These are phyloP conservation scores for Tenodera sinensis DNA, from an alignment of 2,888 invertebrate genomes.

Conservation along the genomic window DNA sequence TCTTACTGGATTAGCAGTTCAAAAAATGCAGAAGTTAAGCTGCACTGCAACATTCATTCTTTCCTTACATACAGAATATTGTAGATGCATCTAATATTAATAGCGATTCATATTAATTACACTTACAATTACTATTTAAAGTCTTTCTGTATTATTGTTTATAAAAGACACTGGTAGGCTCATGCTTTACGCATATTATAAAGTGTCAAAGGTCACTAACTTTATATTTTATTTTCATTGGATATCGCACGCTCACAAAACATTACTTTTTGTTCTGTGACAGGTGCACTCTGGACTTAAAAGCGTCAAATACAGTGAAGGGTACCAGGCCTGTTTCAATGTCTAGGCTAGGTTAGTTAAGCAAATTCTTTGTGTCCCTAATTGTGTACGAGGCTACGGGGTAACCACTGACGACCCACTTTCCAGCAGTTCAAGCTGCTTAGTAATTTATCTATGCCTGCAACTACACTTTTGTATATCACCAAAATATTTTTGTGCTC, in stretches of 20 bases:
- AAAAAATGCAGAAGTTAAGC: too few relatives aligned
- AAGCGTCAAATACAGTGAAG: not conserved
- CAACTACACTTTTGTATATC: not conserved
- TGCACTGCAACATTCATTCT: too few relatives aligned
- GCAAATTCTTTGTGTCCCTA: not conserved
- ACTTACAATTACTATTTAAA: too few relatives aligned
- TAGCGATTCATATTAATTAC: too few relatives aligned
- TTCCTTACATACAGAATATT: too few relatives aligned
- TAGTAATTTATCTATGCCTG: not conserved
- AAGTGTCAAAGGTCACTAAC: too few relatives aligned
- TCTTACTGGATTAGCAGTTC: too few relatives aligned
- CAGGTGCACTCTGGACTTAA: not conserved
- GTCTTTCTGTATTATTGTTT: too few relatives aligned
- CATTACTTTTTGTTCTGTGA: not conserved
- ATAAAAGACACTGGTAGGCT: too few relatives aligned
- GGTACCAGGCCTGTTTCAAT: not conserved
- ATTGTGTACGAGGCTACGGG: not conserved
- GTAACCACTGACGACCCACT: not conserved
- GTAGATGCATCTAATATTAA: too few relatives aligned
- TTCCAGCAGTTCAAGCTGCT: not conserved
- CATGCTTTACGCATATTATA: too few relatives aligned
- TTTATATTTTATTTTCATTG: too few relatives aligned
- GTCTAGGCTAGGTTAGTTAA: not conserved
- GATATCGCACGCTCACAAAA: not conserved
- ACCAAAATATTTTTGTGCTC: conserved; percentile 40